A percentile compares a stretch with the other conserved stretches of the same genome.
Conservation (phyloP, 2,888 invertebrate species). For the Clanis bilineata region DNA sequence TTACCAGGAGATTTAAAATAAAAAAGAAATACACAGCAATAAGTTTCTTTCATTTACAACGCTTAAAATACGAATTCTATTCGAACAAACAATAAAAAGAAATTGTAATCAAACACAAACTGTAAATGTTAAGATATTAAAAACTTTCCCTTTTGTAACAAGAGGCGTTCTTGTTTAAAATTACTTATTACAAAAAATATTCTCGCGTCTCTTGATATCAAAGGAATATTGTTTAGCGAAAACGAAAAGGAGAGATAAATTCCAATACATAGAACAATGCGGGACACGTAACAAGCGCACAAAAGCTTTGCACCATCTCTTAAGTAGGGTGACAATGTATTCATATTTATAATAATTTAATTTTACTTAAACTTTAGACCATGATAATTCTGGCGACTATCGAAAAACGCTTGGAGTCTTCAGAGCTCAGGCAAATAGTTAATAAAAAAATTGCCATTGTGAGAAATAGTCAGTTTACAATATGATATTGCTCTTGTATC, state of each 20-base stretch:
- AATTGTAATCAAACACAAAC: not conserved
- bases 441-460: no score
- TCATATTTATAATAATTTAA: not conserved
- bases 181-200: slow-evolving; percentile 8
- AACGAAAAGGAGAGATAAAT: slow-evolving; percentile 31
- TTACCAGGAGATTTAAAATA: no score
- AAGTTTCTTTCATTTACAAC: no score
- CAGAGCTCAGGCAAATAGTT: no score
- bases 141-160: not conserved
- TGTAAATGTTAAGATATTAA: slow-evolving; percentile 5
- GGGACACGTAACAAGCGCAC: slow-evolving; percentile 36
- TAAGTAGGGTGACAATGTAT: slow-evolving; percentile 32
- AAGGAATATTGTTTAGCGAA: slow-evolving; percentile 24
- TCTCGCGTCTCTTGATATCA: slow-evolving; percentile 28
- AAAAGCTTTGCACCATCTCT: slow-evolving; percentile 42
- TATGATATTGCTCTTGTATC: no score
- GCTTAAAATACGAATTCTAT: not conserved
- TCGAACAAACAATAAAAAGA: not conserved
- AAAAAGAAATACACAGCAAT: no score
- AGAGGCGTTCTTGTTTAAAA: not conserved
- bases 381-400: no score
- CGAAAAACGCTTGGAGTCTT: no score
- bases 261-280: slow-evolving; percentile 36
- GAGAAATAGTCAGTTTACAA: no score
- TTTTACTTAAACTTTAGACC: no score